These are phyloP conservation scores for Diglossa cyanea DNA, from an alignment of 2,797 vertebrate species.

Conservation along the genomic window DNA sequence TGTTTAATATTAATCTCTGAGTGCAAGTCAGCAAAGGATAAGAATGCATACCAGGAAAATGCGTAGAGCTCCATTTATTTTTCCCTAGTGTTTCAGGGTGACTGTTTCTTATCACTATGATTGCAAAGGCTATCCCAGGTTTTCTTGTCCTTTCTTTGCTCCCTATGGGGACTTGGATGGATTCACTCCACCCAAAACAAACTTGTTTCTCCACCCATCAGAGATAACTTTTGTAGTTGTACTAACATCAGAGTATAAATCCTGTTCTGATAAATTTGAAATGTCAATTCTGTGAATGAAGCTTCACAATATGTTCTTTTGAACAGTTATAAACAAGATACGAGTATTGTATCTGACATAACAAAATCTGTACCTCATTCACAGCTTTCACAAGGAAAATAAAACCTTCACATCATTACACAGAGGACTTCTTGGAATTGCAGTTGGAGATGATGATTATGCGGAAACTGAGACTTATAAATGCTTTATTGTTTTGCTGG, in stretches of 20 bases:
- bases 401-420: neutral
- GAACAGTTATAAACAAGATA: conserved; percentile 15
- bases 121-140: conserved; percentile 17
- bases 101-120: neutral
- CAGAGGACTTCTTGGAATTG: conserved; percentile 26
- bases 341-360: neutral
- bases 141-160: conserved; percentile 4
- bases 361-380: conserved; percentile 9
- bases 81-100: neutral
- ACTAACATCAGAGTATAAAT: conserved; percentile 2
- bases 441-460: conserved; percentile 1
- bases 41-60: neutral
- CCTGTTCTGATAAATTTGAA: conserved; percentile 45
- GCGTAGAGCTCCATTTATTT: neutral
- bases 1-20: neutral
- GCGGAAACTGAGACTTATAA: conserved; percentile 8
- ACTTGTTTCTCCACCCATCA: conserved; percentile 7
- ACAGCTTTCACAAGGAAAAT: conserved; percentile 30
- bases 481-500: conserved; percentile 21
- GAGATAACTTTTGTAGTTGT: conserved; percentile 34
- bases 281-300: conserved; percentile 40
- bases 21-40: neutral
- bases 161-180: neutral
- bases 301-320: conserved; percentile 42
- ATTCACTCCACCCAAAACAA: conserved; percentile 26